Evolutionary conservation across 2,113 vertebrate genomes (phyloP).

Genomic region (Poeciliopsis retropinna): DNA sequence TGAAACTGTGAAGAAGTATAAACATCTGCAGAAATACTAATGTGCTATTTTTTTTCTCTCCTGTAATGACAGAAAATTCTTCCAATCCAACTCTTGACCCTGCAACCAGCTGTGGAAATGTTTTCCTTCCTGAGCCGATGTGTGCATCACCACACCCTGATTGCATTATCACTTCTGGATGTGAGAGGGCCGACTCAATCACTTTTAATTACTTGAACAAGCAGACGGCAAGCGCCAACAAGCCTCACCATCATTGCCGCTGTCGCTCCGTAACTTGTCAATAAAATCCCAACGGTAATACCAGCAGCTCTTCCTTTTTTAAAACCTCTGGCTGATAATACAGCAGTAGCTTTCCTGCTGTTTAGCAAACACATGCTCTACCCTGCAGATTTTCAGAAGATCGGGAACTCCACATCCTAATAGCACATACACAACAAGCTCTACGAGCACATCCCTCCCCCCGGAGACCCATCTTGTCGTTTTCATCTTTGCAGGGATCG

Average conservation of each 20-base stretch:
- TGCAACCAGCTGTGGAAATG: neutral
- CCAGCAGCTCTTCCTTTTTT: neutral
- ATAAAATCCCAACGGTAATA: conserved; percentile 37
- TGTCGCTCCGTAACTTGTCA: conserved; percentile 32
- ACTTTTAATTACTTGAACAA: conserved; percentile 59
- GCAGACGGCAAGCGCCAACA: conserved; percentile 48
- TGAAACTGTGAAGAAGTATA: neutral
- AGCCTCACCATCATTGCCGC: neutral
- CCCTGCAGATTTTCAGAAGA: conserved; percentile 50
- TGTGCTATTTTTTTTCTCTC: neutral
- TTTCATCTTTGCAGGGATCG: conserved; percentile 30
- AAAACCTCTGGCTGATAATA: conserved; percentile 9
- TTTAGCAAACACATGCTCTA: conserved; percentile 17
- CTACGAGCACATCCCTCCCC: conserved; percentile 13
- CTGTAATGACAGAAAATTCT: conserved; percentile 14
- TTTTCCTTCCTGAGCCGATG: conserved; percentile 2
- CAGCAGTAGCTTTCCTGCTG: conserved; percentile 14
- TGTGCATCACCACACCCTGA: conserved; percentile 9
- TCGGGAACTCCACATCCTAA: conserved; percentile 40
- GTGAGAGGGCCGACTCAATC: conserved; percentile 30
- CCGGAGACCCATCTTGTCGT: conserved; percentile 43
- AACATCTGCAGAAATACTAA: conserved; percentile 15
- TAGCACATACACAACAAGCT: conserved; percentile 9
- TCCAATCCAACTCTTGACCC: conserved; percentile 22
- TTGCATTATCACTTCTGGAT: conserved; percentile 30